Base-by-base conservation (phyloP, 30 jellyfish, hydroid and myxozoan species). In the Aurelia coerulea region DNA sequence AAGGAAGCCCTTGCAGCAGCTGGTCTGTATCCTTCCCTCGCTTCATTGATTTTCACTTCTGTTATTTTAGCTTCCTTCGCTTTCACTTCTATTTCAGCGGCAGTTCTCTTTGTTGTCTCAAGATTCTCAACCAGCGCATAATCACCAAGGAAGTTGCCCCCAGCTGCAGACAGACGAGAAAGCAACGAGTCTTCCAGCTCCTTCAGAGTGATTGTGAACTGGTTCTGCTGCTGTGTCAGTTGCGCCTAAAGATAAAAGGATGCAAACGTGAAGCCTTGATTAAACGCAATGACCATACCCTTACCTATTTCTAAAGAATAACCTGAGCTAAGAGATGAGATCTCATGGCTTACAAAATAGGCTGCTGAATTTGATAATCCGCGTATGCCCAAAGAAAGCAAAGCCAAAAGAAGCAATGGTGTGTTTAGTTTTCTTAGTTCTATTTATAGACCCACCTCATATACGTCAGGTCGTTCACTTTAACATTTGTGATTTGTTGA, bases 1-100 rank as follows among this genome's bases (percentile, higher is more conserved):
- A 95, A 82, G 12, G 99, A 95, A 12, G 99, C 97, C 50, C 99
- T 83, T 35, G 97, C 99, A 16, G 99, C 99, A n/a, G 99, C 99
- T 62, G 99, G 97, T 76, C 99, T 87, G 91, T 95, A 95, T 68
- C 91, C 97, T 39, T 95, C 99, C 70, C 99, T 92, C 5, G 99
- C 99, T 70, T 89, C 97, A 64, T 95, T 95, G 76, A 95, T 95
- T 65, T 90, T 84, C 46, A 95, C 94, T 66, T 95, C 99, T 59
- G 99, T 95, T 3, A 89, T 70, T 71, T 95, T 95, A 10, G 99
- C 99, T 58, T 95, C 99, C 50, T 90, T 90, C 17, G 99, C 97
- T 83, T 95, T 95, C 76, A 88, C 94, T 68, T 95, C 99, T 58
- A 95, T 95, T 68, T 95, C 99, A 14, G 99, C 99, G 18, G 99